A percentile compares a stretch with the other conserved stretches of the same genome.
Conservation (phyloP, 2,888 invertebrate species). For the Athetis lepigone region DNA sequence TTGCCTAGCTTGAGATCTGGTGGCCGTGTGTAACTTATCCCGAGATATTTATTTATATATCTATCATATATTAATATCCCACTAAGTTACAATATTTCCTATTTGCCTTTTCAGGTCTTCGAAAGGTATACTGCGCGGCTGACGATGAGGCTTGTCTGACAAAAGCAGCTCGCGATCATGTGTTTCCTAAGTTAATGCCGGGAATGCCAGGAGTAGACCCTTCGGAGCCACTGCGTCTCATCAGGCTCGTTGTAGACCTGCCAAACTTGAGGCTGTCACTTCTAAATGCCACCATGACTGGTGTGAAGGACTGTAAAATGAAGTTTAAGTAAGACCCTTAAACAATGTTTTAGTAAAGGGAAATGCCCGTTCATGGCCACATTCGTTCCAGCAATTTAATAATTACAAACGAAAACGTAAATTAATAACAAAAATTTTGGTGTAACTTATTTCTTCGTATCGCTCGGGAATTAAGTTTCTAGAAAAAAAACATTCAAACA, state of each 20-base stretch:
- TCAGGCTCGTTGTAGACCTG: constrained; percentile 15
- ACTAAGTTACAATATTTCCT: not conserved
- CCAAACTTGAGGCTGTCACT: constrained; percentile 24
- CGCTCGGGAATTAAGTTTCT: no score
- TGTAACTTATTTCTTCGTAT: no score
- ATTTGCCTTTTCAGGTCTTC: constrained; percentile 23
- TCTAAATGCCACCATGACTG: constrained; percentile 27
- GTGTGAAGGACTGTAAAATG: constrained; percentile 30
- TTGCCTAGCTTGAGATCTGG: no score
- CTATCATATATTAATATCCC: not conserved
- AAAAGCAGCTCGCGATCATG: constrained; percentile 18
- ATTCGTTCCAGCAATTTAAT: no score
- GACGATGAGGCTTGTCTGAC: constrained; percentile 33
- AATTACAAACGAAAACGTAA: no score
- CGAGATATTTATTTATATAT: not conserved
- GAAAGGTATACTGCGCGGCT: constrained; percentile 30
- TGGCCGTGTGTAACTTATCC: no score
- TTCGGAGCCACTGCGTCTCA: constrained; percentile 27
- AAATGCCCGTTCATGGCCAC: no score
- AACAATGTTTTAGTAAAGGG: no score
- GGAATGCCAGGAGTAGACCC: constrained; percentile 36
- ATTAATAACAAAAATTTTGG: no score
- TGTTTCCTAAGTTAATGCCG: constrained; percentile 24
- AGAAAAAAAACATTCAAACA: no score
- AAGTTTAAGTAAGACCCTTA: constrained; percentile 15